Conservation (phyloP, 2,888 invertebrate genomes). For the Arctia plantaginis region DNA sequence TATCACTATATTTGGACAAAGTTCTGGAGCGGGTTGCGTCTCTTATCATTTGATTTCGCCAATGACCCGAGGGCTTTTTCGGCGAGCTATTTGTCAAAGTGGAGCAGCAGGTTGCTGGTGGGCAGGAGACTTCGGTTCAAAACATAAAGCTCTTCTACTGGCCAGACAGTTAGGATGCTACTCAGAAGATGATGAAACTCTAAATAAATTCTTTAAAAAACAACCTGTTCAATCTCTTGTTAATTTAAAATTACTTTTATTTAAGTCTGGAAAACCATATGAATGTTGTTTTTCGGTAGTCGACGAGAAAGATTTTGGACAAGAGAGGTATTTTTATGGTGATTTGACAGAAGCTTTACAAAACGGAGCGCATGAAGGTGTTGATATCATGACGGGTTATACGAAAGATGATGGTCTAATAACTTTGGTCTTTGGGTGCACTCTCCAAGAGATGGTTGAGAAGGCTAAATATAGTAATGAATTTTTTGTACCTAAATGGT, state of each 20-base stretch:
- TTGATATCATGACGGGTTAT: constrained; percentile 89
- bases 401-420: constrained; percentile 88
- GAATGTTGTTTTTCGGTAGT: constrained; percentile 48
- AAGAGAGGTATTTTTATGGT: constrained; percentile 55
- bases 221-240: constrained; percentile 42
- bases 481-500: constrained; percentile 33
- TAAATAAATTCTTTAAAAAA: constrained; percentile 45
- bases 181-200: constrained; percentile 35
- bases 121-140: constrained; percentile 64
- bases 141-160: constrained; percentile 65
- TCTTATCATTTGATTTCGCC: constrained; percentile 75
- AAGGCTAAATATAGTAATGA: constrained; percentile 53
- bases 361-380: constrained; percentile 72
- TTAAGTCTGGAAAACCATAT: constrained; percentile 26
- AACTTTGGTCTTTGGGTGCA: constrained; percentile 25
- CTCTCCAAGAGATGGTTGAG: constrained; percentile 44
- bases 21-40: constrained; percentile 72
- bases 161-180: constrained; percentile 49
- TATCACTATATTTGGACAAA: constrained; percentile 80
- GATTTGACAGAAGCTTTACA: constrained; percentile 69
- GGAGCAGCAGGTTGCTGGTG: constrained; percentile 80
- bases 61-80: constrained; percentile 76
- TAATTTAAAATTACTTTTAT: constrained; percentile 21
- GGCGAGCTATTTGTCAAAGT: constrained; percentile 88
- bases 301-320: constrained; percentile 54